Percentiles rank a stretch among this genome's conserved stretches.
Conservation (phyloP, 2,888 invertebrate species). For the Oxycera nigricornis region DNA sequence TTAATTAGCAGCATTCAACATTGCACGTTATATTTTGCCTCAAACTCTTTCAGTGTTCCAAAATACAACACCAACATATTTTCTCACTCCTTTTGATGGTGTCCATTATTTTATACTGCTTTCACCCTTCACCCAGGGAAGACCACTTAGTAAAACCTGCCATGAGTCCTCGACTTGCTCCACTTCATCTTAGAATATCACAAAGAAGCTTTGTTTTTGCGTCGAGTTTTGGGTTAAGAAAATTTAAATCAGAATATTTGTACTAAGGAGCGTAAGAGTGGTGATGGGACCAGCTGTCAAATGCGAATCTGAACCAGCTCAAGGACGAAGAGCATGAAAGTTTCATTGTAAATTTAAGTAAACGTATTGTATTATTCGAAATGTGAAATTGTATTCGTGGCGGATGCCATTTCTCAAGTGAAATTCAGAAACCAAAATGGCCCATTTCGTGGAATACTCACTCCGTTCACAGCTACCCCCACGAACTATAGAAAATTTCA, state of each 20-base stretch:
- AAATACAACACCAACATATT: background rate
- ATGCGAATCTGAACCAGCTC: no score
- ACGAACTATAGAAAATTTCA: slow-evolving; percentile 26
- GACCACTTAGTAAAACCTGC: background rate
- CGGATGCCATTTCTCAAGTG: background rate
- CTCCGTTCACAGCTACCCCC: background rate
- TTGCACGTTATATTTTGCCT: background rate
- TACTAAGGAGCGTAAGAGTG: background rate
- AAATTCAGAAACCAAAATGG: slow-evolving; percentile 31
- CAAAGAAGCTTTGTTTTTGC: slow-evolving; percentile 8
- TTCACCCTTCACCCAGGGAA: background rate
- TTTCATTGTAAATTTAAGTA: slow-evolving; percentile 32
- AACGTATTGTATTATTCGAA: slow-evolving; percentile 28
- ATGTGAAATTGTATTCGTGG: slow-evolving; percentile 4
- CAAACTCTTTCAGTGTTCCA: slow-evolving; percentile 6
- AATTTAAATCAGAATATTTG: slow-evolving; percentile 46
- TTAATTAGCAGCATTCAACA: slow-evolving; percentile 42
- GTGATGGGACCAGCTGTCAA: background rate
- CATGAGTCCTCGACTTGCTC: background rate
- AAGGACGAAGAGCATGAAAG: background rate
- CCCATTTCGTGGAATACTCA: background rate
- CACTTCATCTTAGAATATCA: background rate
- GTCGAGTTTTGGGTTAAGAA: slow-evolving; percentile 23
- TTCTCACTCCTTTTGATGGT: slow-evolving; percentile 8
- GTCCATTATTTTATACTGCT: slow-evolving; percentile 5